phyloP scores from a whole-genome alignment of 2,888 invertebrate species.

The Apantesis nais region DNA sequence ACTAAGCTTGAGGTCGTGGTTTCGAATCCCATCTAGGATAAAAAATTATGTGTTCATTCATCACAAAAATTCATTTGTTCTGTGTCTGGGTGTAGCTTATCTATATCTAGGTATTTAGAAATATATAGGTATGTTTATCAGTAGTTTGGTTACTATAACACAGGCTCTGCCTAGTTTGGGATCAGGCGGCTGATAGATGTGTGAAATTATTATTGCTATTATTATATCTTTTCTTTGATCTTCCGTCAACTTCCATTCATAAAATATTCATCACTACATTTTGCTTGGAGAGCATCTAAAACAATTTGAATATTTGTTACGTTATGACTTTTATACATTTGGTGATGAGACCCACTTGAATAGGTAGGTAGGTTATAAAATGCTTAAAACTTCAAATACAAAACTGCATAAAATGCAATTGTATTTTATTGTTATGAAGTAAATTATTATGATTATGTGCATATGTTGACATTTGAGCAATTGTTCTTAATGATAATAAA shows the following conservation, averaged over 20 bases:
- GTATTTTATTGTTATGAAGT: constrained; percentile 3
- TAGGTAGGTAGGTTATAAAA: neutral
- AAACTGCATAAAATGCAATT: constrained; percentile 3
- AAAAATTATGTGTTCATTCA: no score
- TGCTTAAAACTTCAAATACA: neutral
- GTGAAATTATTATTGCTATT: no score
- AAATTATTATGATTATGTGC: constrained; percentile 9
- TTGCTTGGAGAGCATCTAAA: neutral
- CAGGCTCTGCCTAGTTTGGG: no score
- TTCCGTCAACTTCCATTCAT: neutral
- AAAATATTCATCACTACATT: neutral
- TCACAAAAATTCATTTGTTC: no score
- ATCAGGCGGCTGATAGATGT: no score
- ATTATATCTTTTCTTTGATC: neutral
- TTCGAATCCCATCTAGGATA: no score
- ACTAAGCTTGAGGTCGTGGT: no score
- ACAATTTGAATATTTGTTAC: neutral
- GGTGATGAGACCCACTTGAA: neutral
- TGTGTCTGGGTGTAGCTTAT: no score
- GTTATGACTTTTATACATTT: neutral
- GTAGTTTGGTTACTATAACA: no score
- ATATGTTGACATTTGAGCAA: constrained; percentile 5
- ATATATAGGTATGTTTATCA: no score
- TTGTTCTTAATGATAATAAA: constrained; percentile 6
- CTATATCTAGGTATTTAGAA: no score